Conservation (phyloP, 1,140 invertebrate species). For the Dreissena rostriformis region DNA sequence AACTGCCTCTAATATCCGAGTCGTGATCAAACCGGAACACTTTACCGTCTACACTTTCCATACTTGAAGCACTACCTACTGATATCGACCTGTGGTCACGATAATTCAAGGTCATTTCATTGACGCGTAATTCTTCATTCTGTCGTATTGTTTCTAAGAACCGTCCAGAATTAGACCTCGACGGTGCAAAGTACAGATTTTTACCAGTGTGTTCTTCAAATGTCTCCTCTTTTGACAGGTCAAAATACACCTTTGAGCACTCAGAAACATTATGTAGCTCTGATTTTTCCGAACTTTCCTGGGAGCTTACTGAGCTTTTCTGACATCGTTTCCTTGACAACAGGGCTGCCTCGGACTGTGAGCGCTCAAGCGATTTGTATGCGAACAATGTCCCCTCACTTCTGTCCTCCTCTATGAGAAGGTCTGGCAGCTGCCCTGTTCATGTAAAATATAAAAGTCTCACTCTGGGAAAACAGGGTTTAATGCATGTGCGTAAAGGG, state of each 20-base stretch:
- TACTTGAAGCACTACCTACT: slow-evolving; percentile 49
- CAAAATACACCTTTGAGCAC: slow-evolving; percentile 55
- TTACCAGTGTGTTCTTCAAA: slow-evolving; percentile 54
- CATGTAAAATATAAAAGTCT: background rate
- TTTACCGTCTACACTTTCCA: slow-evolving; percentile 46
- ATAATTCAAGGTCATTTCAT: slow-evolving; percentile 55
- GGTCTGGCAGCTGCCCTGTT: slow-evolving; percentile 49
- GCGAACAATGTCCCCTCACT: slow-evolving; percentile 9
- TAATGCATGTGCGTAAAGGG: too few species aligned
- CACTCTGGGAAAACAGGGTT: too few species aligned
- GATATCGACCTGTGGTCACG: slow-evolving; percentile 45
- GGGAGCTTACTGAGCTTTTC: slow-evolving; percentile 21
- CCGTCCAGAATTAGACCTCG: slow-evolving; percentile 49
- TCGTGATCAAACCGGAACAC: slow-evolving; percentile 5
- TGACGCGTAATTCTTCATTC: slow-evolving; percentile 46
- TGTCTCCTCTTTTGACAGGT: slow-evolving; percentile 52
- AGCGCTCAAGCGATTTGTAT: slow-evolving; percentile 69
- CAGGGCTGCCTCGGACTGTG: slow-evolving; percentile 71
- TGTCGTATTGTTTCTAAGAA: slow-evolving; percentile 56
- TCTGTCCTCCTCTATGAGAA: slow-evolving; percentile 49
- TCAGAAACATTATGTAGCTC: slow-evolving; percentile 49
- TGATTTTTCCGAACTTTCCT: slow-evolving; percentile 10
- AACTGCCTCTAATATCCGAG: background rate
- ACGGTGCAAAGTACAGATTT: slow-evolving; percentile 45
- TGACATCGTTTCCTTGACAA: slow-evolving; percentile 39